These are phyloP conservation scores for Coleophora flavipennella DNA, from an alignment of 2,888 invertebrate species.

Conservation along the genomic window DNA sequence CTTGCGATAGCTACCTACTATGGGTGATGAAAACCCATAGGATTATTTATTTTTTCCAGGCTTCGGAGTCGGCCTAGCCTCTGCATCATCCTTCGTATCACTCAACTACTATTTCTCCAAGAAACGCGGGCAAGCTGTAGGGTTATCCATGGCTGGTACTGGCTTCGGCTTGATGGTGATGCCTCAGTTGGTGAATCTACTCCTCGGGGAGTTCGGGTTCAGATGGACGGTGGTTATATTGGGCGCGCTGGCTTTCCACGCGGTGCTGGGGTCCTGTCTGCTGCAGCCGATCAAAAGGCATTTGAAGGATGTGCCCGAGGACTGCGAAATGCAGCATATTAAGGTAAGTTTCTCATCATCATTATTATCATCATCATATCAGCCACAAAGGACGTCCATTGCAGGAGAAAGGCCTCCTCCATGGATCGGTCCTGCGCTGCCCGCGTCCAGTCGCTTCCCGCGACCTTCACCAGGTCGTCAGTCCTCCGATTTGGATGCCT, in stretches of 20 bases:
- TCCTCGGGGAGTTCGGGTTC: slow-evolving; percentile 76
- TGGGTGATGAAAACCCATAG: not conserved
- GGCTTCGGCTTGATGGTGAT: slow-evolving; percentile 85
- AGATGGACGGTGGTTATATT: slow-evolving; percentile 79
- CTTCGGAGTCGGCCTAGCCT: slow-evolving; percentile 83
- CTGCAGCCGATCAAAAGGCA: slow-evolving; percentile 82
- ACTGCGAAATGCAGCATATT: slow-evolving; percentile 64
- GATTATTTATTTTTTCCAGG: slow-evolving; percentile 60
- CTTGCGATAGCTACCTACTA: too few relatives aligned
- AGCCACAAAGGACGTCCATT: too few relatives aligned
- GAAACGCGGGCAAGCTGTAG: slow-evolving; percentile 85
- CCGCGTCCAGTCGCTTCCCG: too few relatives aligned
- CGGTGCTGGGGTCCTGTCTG: slow-evolving; percentile 77
- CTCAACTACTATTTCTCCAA: slow-evolving; percentile 84
- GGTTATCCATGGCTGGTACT: slow-evolving; percentile 85
- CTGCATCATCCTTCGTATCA: slow-evolving; percentile 84
- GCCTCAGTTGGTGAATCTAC: slow-evolving; percentile 80
- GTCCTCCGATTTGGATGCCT: too few relatives aligned
- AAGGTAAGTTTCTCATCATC: slow-evolving; percentile 34
- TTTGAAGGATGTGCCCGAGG: slow-evolving; percentile 72
- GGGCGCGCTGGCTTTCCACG: slow-evolving; percentile 78
- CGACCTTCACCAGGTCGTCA: too few relatives aligned
- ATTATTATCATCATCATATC: too few relatives aligned
- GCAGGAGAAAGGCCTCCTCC: too few relatives aligned
- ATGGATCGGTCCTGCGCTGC: too few relatives aligned